These are phyloP conservation scores for Burhinus bistriatus DNA, from an alignment of 2,113 vertebrate species.

Conservation along the genomic window DNA sequence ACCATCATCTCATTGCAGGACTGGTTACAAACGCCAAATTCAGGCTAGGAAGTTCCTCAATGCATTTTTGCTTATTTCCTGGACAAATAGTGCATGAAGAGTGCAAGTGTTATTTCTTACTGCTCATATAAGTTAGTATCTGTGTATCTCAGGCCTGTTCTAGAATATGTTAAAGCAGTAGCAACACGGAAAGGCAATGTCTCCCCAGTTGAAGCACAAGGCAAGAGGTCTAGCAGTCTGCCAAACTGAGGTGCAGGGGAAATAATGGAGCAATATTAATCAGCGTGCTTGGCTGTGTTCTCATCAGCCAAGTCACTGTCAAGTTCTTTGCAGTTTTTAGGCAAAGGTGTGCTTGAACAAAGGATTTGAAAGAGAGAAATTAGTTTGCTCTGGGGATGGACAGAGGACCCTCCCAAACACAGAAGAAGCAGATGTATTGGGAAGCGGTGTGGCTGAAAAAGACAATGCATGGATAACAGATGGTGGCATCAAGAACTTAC, in stretches of 20 bases:
- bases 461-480: not conserved
- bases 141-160: not conserved
- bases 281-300: not conserved
- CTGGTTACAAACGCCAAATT: not conserved
- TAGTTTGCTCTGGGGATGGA: not conserved
- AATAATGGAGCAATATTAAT: not conserved
- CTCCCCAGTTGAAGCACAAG: not conserved
- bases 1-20: not conserved
- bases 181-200: not conserved
- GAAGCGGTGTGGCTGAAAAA: not conserved
- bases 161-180: not conserved
- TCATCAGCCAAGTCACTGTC: not conserved
- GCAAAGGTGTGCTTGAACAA: not conserved
- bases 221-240: not conserved
- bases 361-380: not conserved
- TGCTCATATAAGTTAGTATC: not conserved
- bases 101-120: not conserved
- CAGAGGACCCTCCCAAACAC: not conserved
- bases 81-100: not conserved
- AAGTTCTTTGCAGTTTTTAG: not conserved
- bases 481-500: not conserved
- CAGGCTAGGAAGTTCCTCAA: not conserved
- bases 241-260: not conserved
- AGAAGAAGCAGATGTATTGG: not conserved
- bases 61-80: not conserved